Evolutionary conservation across 2,113 vertebrate genomes (phyloP).

Genomic region (Hypocryptadius cinnamomeus): DNA sequence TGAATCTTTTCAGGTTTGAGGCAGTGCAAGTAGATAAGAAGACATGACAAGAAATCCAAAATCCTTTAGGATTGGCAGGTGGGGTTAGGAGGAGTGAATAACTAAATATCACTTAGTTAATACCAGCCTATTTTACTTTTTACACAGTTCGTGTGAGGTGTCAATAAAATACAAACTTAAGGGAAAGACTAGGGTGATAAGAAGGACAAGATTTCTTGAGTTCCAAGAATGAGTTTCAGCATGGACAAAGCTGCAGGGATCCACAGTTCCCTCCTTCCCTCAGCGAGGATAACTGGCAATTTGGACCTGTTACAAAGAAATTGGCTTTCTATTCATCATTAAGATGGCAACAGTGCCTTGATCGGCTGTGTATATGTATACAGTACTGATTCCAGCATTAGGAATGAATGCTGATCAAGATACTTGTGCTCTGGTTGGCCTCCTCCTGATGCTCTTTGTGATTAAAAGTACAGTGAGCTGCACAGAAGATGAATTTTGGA

Average conservation of each 20-base stretch:
- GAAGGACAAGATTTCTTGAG: not conserved
- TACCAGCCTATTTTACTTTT: not conserved
- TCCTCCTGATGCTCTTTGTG: not conserved
- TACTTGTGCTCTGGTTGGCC: not conserved
- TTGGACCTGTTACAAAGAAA: not conserved
- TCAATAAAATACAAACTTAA: not conserved
- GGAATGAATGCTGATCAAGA: not conserved
- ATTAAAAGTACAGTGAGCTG: not conserved
- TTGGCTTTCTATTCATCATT: not conserved
- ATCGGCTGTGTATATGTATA: not conserved
- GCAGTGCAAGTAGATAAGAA: not conserved
- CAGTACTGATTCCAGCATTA: not conserved
- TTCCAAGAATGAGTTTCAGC: not conserved
- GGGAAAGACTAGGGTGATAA: not conserved
- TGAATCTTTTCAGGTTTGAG: not conserved
- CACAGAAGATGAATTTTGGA: not conserved
- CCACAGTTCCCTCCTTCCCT: not conserved
- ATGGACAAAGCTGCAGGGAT: not conserved
- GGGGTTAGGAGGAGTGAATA: not conserved
- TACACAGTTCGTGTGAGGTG: not conserved
- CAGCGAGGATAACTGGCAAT: fast-evolving
- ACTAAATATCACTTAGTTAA: not conserved
- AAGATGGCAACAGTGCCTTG: not conserved
- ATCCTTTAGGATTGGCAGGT: not conserved
- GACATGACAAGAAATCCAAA: not conserved